Percentiles rank a stretch among this genome's conserved stretches.
phyloP scores from a whole-genome alignment of 2,888 invertebrate genomes.

The Dolichomitus sp. region DNA sequence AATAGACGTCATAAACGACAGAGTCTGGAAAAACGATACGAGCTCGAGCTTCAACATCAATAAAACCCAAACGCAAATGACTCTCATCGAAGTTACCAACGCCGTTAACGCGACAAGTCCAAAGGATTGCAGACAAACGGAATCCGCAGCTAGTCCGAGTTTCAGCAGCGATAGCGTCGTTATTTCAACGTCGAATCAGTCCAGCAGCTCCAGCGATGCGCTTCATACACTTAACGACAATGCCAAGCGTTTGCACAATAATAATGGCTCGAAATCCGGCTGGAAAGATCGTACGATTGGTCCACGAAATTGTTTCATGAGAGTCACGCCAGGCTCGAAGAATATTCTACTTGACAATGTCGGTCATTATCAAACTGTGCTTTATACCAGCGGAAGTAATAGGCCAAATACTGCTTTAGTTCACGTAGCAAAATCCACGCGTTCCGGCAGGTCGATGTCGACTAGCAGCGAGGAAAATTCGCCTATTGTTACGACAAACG shows the following conservation, averaged over 20 bases:
- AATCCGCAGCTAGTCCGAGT: conserved; percentile 81
- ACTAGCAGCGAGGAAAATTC: conserved; percentile 81
- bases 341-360: conserved; percentile 94
- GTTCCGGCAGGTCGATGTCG: conserved; percentile 79
- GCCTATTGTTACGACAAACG: conserved; percentile 69
- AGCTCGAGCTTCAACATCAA: conserved; percentile 15
- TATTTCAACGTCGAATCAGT: conserved; percentile 84
- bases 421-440: conserved; percentile 79
- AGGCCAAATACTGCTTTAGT: conserved; percentile 80
- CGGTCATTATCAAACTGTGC: conserved; percentile 91
- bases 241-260: conserved; percentile 59
- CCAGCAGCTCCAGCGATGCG: conserved; percentile 83
- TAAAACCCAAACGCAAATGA: conserved; percentile 73
- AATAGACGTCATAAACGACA: conserved; percentile 83
- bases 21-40: conserved; percentile 79
- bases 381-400: conserved; percentile 88
- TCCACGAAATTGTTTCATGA: conserved; percentile 92
- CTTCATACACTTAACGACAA: conserved; percentile 71
- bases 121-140: conserved; percentile 71
- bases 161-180: conserved; percentile 83
- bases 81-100: conserved; percentile 81
- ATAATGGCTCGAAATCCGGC: conserved; percentile 63
- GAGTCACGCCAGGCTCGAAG: conserved; percentile 92
- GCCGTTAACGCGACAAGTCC: conserved; percentile 74
- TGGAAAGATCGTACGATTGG: conserved; percentile 85